phyloP scores from a whole-genome alignment of 1,140 invertebrate species.

The Hyposmocoma kahamanoa region DNA sequence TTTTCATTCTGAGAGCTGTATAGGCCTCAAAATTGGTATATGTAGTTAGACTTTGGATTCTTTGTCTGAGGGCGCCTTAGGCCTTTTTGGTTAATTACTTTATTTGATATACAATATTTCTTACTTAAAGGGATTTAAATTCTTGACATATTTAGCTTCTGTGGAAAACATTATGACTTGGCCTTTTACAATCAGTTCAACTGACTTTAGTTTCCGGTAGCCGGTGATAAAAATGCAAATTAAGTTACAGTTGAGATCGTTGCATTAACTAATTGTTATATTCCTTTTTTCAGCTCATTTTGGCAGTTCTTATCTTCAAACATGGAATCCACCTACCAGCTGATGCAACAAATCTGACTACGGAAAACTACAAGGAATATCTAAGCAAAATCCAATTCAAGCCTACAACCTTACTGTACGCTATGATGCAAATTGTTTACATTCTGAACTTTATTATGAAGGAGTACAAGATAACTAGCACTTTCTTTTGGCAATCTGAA shows the following conservation, averaged over 20 bases:
- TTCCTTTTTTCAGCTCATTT: slow-evolving; percentile 49
- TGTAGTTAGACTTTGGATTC: too few relatives aligned
- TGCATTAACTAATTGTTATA: slow-evolving; percentile 8
- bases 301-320: slow-evolving; percentile 44
- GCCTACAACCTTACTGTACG: slow-evolving; percentile 43
- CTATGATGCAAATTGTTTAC: slow-evolving; percentile 56
- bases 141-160: too few relatives aligned
- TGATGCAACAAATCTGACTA: slow-evolving; percentile 22
- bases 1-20: too few relatives aligned
- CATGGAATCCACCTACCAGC: slow-evolving; percentile 32
- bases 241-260: neutral
- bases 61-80: too few relatives aligned
- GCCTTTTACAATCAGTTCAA: too few relatives aligned
- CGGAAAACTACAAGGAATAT: slow-evolving; percentile 34
- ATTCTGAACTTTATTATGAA: slow-evolving; percentile 44
- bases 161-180: too few relatives aligned
- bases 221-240: too few relatives aligned
- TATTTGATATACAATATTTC: too few relatives aligned
- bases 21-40: too few relatives aligned
- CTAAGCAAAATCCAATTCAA: slow-evolving; percentile 34
- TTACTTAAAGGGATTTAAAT: too few relatives aligned
- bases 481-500: slow-evolving; percentile 67
- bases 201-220: too few relatives aligned
- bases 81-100: too few relatives aligned
- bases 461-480: slow-evolving; percentile 50